Conservation (phyloP, 2,113 vertebrate species). For the Dipodomys ordii region DNA sequence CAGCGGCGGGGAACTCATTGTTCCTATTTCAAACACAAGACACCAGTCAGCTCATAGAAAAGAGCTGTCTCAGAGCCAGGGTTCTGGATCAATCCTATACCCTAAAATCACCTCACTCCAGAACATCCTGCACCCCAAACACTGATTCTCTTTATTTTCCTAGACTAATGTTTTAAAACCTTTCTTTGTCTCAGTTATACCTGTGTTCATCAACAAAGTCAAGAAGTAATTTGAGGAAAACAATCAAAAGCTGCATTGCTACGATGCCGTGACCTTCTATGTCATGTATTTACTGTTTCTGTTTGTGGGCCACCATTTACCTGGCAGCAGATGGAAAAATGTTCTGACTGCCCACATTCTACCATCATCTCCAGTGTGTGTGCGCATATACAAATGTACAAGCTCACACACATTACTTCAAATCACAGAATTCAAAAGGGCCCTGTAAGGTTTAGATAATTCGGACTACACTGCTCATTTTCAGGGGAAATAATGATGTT, state of each 20-base stretch:
- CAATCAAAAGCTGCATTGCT: constrained; percentile 26
- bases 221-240: not conserved
- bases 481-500: not conserved
- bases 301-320: not conserved
- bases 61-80: not conserved
- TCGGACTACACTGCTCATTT: not conserved
- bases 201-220: not conserved
- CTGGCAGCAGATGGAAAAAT: not conserved
- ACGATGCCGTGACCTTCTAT: not conserved
- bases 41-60: not conserved
- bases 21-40: constrained; percentile 26
- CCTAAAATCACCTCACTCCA: not conserved
- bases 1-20: constrained; percentile 59
- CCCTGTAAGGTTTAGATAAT: not conserved
- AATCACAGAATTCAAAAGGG: constrained; percentile 7
- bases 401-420: not conserved
- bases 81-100: not conserved
- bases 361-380: not conserved
- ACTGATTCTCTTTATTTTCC: not conserved
- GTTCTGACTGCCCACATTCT: not conserved
- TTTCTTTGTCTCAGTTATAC: not conserved
- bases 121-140: not conserved
- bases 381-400: not conserved
- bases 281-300: not conserved
- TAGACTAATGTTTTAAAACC: not conserved